Evolutionary conservation across 2,888 invertebrate genomes (phyloP).

Genomic region (Athalia cordata): DNA sequence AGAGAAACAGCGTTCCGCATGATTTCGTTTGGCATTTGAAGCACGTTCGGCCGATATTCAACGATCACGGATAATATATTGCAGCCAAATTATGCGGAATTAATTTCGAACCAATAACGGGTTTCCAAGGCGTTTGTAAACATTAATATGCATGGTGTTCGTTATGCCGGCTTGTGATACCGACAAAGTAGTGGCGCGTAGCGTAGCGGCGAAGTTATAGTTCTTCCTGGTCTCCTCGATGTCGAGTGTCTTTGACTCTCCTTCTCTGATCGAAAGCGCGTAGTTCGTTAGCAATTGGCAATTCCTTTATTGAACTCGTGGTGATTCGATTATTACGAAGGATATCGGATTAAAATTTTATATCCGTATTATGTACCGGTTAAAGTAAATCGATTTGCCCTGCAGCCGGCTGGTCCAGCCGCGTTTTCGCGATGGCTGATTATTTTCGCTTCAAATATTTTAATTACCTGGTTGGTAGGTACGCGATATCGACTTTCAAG

Average conservation of each 20-base stretch:
- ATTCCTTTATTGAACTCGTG: too few relatives aligned
- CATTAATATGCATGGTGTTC: not conserved
- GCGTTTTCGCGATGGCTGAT: not conserved
- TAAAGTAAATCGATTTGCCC: not conserved
- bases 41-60: slow-evolving; percentile 12
- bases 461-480: not conserved
- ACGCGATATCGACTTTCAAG: slow-evolving; percentile 43
- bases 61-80: not conserved
- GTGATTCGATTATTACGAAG: too few relatives aligned
- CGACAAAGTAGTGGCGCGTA: not conserved
- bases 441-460: slow-evolving; percentile 26
- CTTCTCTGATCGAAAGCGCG: too few relatives aligned
- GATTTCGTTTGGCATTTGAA: slow-evolving; percentile 12
- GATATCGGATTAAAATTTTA: too few relatives aligned
- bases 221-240: too few relatives aligned
- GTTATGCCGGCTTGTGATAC: not conserved
- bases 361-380: too few relatives aligned
- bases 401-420: not conserved
- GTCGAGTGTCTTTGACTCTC: too few relatives aligned
- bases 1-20: not conserved
- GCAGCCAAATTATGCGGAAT: not conserved
- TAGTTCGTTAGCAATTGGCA: too few relatives aligned
- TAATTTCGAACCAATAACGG: slow-evolving; percentile 1
- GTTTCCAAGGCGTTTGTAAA: slow-evolving; percentile 2
- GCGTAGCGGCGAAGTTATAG: too few relatives aligned